phyloP scores from a whole-genome alignment of 2,113 vertebrate species.

The Perognathus longimembris region DNA sequence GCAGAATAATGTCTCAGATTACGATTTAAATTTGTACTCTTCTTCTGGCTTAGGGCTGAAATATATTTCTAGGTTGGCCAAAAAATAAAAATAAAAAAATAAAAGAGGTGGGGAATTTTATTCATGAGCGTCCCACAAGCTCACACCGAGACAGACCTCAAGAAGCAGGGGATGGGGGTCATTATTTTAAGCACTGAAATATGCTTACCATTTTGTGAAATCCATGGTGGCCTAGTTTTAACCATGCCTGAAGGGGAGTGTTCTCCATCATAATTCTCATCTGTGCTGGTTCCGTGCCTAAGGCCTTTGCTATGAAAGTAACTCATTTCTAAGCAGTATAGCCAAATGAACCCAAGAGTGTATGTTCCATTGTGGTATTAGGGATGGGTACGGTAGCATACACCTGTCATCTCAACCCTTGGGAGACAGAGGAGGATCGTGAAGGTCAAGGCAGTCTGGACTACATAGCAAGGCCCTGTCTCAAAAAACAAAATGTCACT shows the following conservation, averaged over 20 bases:
- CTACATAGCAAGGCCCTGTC: not conserved
- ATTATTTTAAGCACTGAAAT: not conserved
- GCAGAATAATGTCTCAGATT: slow-evolving; percentile 46
- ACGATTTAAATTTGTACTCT: slow-evolving; percentile 30
- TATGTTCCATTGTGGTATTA: not conserved
- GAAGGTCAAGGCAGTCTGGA: not conserved
- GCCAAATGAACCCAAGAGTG: not conserved
- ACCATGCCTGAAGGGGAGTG: not conserved
- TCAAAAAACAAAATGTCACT: slow-evolving; percentile 18
- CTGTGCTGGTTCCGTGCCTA: not conserved
- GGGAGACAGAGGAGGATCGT: not conserved
- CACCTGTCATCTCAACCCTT: not conserved
- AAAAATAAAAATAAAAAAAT: not conserved
- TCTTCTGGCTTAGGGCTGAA: not conserved
- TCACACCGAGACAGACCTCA: not conserved
- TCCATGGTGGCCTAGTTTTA: not conserved
- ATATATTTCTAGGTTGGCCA: not conserved
- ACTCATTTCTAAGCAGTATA: not conserved
- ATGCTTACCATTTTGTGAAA: not conserved
- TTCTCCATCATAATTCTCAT: not conserved
- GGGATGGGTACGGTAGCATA: not conserved
- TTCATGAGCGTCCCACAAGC: not conserved
- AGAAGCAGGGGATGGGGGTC: not conserved
- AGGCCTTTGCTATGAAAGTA: not conserved
- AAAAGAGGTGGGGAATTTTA: not conserved